These are phyloP conservation scores for Drosophila austrosaltans DNA, from an alignment of 2,888 invertebrate genomes.

Conservation along the genomic window DNA sequence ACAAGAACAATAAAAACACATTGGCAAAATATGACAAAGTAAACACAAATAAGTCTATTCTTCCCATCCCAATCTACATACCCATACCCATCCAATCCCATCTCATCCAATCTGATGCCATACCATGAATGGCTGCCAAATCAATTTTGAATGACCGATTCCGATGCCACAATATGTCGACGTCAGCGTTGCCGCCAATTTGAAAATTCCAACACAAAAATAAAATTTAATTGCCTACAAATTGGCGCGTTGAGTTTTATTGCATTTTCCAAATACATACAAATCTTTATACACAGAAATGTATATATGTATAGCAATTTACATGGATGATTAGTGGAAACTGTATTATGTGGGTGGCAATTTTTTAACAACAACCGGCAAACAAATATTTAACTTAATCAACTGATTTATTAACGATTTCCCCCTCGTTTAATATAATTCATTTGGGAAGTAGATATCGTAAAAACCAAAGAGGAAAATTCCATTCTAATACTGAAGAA, in stretches of 20 bases:
- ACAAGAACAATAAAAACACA: conserved; percentile 61
- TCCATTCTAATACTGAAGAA: conserved; percentile 2
- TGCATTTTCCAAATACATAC: conserved; percentile 52
- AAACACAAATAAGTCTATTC: conserved; percentile 66
- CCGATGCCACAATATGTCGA: conserved; percentile 14
- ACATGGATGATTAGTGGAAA: conserved; percentile 13
- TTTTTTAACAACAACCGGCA: conserved; percentile 59
- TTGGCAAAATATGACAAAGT: conserved; percentile 70
- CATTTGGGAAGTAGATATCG: conserved; percentile 44
- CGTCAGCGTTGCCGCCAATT: conserved; percentile 33
- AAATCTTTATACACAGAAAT: conserved; percentile 15
- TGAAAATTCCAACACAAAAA: conserved; percentile 60
- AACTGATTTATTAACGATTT: conserved; percentile 68
- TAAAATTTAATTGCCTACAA: conserved; percentile 75
- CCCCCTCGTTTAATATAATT: conserved; percentile 51
- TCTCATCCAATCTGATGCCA: background rate
- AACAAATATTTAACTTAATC: conserved; percentile 63
- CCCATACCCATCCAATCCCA: background rate
- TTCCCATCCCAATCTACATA: too few species aligned
- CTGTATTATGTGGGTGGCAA: conserved; percentile 54
- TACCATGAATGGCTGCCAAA: conserved; percentile 34
- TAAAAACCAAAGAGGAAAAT: conserved; percentile 28
- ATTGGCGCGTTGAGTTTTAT: conserved; percentile 76
- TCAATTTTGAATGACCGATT: conserved; percentile 39
- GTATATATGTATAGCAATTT: conserved; percentile 16